Evolutionary conservation across 2,888 invertebrate genomes (phyloP).

Genomic region (Drosophila nigricruria): DNA sequence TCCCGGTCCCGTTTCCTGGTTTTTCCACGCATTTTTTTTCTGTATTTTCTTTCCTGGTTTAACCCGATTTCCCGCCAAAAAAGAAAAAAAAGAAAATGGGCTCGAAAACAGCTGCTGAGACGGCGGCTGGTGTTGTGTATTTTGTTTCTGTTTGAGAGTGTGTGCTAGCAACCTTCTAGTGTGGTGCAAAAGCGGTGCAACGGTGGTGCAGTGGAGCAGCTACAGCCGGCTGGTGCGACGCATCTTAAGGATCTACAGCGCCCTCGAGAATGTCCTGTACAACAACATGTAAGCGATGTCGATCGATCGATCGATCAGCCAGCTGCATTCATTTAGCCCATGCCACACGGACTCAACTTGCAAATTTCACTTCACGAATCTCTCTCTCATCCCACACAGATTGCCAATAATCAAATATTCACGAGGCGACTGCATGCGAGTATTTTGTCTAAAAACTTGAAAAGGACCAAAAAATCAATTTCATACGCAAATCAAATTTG

Average conservation of each 20-base stretch:
- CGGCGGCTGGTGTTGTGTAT: slow-evolving; percentile 22
- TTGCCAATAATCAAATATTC: slow-evolving; percentile 14
- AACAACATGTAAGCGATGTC: slow-evolving; percentile 44
- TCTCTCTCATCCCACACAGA: slow-evolving; percentile 4
- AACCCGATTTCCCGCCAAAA: slow-evolving; percentile 6
- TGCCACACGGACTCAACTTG: background rate
- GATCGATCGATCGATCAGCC: background rate
- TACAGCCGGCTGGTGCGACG: slow-evolving; percentile 1
- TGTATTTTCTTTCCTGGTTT: background rate
- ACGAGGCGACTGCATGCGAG: slow-evolving; percentile 13
- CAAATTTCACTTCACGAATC: background rate
- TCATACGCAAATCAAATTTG: slow-evolving; percentile 49
- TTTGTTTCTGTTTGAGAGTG: slow-evolving; percentile 47
- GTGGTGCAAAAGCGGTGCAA: slow-evolving; percentile 12
- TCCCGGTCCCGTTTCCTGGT: slow-evolving; percentile 1
- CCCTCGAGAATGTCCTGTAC: slow-evolving; percentile 46
- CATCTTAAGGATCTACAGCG: slow-evolving; percentile 30
- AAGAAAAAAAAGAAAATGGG: slow-evolving; percentile 22
- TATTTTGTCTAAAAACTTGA: slow-evolving; percentile 4
- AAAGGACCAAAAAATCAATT: slow-evolving; percentile 49
- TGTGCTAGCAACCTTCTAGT: slow-evolving; percentile 38
- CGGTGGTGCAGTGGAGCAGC: slow-evolving; percentile 11
- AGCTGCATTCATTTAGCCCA: background rate
- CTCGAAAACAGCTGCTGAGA: slow-evolving; percentile 16
- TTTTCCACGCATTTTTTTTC: background rate